These are phyloP conservation scores for Leptinotarsa undecemlineata DNA, from an alignment of 1,140 invertebrate genomes.

Conservation along the genomic window DNA sequence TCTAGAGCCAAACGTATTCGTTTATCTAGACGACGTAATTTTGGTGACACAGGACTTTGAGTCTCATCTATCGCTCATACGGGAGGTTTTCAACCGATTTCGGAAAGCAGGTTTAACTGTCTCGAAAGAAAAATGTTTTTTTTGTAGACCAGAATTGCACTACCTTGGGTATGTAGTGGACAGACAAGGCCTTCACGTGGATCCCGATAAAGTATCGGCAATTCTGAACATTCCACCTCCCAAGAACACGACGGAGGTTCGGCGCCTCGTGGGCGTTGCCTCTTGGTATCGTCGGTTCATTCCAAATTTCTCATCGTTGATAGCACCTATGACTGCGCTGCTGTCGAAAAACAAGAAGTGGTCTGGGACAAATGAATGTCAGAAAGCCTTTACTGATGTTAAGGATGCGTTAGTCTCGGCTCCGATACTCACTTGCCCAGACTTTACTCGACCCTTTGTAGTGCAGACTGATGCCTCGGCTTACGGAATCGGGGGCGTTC, in stretches of 20 bases:
- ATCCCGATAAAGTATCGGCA: conserved; percentile 19
- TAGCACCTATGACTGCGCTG: conserved; percentile 46
- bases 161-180: background rate
- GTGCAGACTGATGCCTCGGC: background rate
- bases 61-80: background rate
- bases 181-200: background rate
- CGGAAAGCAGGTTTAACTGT: background rate
- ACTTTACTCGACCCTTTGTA: background rate
- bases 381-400: conserved; percentile 38
- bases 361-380: conserved; percentile 31
- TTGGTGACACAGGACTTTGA: conserved; percentile 30
- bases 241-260: conserved; percentile 28
- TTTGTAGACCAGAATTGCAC: background rate
- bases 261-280: conserved; percentile 51
- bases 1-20: conserved; percentile 41
- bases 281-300: conserved; percentile 56
- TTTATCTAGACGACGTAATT: conserved; percentile 48
- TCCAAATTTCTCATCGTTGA: conserved; percentile 47
- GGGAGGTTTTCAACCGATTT: conserved; percentile 30
- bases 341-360: conserved; percentile 24
- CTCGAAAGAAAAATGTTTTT: conserved; percentile 16
- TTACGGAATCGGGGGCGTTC: background rate
- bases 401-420: conserved; percentile 2
- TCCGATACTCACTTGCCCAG: background rate
- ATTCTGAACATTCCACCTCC: conserved; percentile 5